Conservation (phyloP, 2,113 vertebrate genomes). For the Edolisoma coerulescens region DNA sequence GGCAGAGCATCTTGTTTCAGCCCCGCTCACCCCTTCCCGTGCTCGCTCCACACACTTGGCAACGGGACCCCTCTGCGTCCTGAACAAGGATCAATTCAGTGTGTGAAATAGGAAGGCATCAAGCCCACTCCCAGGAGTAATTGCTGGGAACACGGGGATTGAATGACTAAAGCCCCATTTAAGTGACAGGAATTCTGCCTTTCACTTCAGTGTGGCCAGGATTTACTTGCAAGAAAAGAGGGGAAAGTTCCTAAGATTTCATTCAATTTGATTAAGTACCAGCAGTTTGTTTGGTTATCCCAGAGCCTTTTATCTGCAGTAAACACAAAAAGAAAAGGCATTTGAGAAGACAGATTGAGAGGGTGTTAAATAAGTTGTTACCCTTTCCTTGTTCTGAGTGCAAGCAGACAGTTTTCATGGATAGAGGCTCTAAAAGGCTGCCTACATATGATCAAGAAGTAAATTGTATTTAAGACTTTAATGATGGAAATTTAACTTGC, state of each 20-base stretch:
- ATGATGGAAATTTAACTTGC: neutral
- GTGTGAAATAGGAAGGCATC: neutral
- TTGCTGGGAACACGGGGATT: constrained; percentile 5
- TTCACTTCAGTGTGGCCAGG: neutral
- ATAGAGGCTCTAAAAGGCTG: neutral
- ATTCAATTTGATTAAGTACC: constrained; percentile 30
- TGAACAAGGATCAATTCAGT: neutral
- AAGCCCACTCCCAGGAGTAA: neutral
- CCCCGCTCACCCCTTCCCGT: neutral
- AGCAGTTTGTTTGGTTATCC: constrained; percentile 42
- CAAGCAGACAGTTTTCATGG: neutral
- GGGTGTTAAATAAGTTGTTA: constrained; percentile 10
- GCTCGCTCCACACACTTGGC: neutral
- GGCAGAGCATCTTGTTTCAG: neutral
- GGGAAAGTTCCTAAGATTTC: constrained; percentile 5
- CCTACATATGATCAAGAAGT: neutral
- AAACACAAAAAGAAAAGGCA: constrained; percentile 23
- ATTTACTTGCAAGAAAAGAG: neutral
- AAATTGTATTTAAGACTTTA: neutral
- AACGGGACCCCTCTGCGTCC: neutral
- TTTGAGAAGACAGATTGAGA: constrained; percentile 18
- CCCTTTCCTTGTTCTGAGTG: neutral
- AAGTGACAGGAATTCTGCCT: neutral
- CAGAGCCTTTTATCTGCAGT: neutral
- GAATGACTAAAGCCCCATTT: constrained; percentile 20